Conservation (phyloP, 2,797 vertebrate species). For the Oophaga sylvatica region DNA sequence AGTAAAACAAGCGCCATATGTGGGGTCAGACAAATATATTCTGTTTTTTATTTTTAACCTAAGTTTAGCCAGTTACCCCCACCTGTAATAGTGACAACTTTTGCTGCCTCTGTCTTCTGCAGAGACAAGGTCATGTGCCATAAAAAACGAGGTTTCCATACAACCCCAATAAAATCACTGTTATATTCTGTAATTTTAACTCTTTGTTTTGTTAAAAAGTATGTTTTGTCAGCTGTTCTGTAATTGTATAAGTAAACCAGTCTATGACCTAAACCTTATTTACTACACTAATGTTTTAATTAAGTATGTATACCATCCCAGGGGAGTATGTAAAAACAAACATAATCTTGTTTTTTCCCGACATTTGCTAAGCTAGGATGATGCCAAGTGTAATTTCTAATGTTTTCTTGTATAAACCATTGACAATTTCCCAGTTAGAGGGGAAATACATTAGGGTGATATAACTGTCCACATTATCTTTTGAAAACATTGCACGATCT, state of each 20-base stretch:
- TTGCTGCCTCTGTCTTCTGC: background rate
- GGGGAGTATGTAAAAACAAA: slow-evolving; percentile 44
- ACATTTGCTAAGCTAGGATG: slow-evolving; percentile 46
- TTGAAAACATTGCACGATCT: slow-evolving; percentile 20
- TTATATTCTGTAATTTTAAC: background rate
- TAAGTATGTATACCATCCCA: background rate
- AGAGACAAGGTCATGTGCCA: background rate
- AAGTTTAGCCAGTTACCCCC: background rate
- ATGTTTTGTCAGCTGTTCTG: background rate
- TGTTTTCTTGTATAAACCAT: slow-evolving; percentile 39
- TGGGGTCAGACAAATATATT: background rate
- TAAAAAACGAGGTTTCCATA: background rate
- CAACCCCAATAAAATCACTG: background rate
- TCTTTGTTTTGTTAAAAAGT: background rate
- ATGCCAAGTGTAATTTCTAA: slow-evolving; percentile 38
- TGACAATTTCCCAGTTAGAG: slow-evolving; percentile 33
- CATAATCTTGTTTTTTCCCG: slow-evolving; percentile 40
- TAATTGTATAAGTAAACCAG: background rate
- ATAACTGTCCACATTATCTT: slow-evolving; percentile 33
- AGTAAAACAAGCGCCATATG: background rate
- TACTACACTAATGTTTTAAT: slow-evolving; percentile 25
- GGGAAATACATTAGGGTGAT: slow-evolving; percentile 43
- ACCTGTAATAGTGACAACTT: background rate
- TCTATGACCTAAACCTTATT: background rate
- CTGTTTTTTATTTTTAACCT: background rate